Conservation (phyloP, 1,140 invertebrate genomes). For the Telenomus remus region DNA sequence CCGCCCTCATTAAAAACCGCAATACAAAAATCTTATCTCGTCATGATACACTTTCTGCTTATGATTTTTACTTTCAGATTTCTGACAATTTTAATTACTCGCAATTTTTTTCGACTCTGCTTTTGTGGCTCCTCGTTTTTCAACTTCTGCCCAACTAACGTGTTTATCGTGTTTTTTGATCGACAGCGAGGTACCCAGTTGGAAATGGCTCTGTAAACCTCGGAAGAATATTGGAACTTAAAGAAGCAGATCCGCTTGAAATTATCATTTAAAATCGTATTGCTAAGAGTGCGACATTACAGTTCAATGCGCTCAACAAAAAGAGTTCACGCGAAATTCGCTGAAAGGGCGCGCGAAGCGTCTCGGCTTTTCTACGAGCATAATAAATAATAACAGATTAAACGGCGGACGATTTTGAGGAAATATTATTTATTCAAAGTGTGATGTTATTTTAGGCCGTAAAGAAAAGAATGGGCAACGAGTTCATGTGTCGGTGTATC, state of each 20-base stretch:
- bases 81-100: conserved; percentile 46
- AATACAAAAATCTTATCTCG: conserved; percentile 17
- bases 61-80: conserved; percentile 46
- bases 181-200: too few species aligned
- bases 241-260: too few species aligned
- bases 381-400: neutral
- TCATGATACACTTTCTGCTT: conserved; percentile 4
- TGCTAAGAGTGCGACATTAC: too few species aligned
- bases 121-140: neutral
- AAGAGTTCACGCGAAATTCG: too few species aligned
- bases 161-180: too few species aligned
- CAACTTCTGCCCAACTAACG: neutral
- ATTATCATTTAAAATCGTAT: too few species aligned
- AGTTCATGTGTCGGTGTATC: conserved; percentile 25
- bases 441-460: conserved; percentile 31
- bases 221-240: too few species aligned
- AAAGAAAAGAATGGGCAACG: conserved; percentile 24
- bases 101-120: neutral
- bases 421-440: conserved; percentile 26
- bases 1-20: neutral
- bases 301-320: too few species aligned
- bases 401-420: neutral
- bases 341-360: too few species aligned
- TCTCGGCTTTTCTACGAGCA: neutral
- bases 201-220: too few species aligned